A percentile compares a stretch with the other conserved stretches of the same genome.
Evolutionary conservation across 2,113 vertebrate genomes (phyloP).

Genomic region (Oncorhynchus mykiss): DNA sequence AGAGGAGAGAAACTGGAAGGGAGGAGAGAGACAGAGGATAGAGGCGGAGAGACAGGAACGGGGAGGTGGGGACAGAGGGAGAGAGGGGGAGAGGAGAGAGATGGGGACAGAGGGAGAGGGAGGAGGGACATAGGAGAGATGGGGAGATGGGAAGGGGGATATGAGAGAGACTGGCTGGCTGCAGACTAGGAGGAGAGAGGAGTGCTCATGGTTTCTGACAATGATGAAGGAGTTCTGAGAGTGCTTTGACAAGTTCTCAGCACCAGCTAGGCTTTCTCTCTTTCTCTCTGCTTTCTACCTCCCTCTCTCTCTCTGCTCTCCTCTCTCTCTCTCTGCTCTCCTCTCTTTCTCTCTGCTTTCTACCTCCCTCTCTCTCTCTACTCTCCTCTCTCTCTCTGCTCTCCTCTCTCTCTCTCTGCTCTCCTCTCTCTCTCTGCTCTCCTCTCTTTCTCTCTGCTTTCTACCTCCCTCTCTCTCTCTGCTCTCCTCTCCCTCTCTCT

Average conservation of each 20-base stretch:
- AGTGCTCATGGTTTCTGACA: conserved; percentile 50
- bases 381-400: background rate
- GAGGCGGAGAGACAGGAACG: background rate
- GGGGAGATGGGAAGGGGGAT: too few species aligned
- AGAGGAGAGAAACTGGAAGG: background rate
- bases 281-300: conserved; percentile 1
- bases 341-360: background rate
- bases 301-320: background rate
- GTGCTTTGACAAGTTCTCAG: conserved; percentile 52
- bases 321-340: too few species aligned
- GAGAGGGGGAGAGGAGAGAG: background rate
- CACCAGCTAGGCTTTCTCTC: conserved; percentile 18
- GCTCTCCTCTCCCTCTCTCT: background rate
- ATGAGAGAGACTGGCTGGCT: background rate
- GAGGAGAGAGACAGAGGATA: background rate
- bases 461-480: too few species aligned
- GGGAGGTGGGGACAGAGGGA: background rate
- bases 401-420: conserved; percentile 7
- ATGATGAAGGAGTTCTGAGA: conserved; percentile 56
- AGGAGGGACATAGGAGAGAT: background rate
- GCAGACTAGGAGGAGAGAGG: background rate
- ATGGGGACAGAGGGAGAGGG: background rate
- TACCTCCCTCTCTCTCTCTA: background rate
- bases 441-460: too few species aligned
- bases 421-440: background rate